These are phyloP conservation scores for Pantherophis guttatus DNA, from an alignment of 2,113 vertebrate genomes.

Conservation along the genomic window DNA sequence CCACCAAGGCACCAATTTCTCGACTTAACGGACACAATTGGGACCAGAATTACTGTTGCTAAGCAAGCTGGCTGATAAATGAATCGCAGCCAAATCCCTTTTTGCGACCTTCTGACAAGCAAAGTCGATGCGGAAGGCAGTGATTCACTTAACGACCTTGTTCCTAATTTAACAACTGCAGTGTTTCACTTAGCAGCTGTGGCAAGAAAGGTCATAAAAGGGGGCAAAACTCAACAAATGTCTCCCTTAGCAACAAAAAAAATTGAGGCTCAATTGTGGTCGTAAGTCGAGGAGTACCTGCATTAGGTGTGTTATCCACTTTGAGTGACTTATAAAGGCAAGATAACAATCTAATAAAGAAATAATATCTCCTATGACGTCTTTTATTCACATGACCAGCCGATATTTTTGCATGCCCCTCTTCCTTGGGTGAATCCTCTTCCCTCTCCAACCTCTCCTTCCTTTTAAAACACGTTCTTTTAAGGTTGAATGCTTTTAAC, in stretches of 20 bases:
- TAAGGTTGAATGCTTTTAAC: not conserved
- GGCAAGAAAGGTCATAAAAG: no score
- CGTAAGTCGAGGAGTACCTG: no score
- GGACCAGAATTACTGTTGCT: not conserved
- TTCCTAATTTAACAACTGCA: no score
- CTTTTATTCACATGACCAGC: no score
- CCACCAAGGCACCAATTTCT: not conserved
- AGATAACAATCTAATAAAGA: not conserved
- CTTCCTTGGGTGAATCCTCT: not conserved
- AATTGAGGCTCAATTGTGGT: not conserved
- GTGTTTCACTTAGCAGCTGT: no score
- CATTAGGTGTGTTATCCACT: no score
- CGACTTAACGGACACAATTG: not conserved
- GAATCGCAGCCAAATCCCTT: not conserved
- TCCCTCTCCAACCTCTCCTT: not conserved
- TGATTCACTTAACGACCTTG: no score
- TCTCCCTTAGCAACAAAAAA: not conserved
- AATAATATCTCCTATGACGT: no score
- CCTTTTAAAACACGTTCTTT: not conserved
- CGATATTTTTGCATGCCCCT: not conserved
- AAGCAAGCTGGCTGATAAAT: not conserved
- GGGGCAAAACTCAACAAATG: not conserved
- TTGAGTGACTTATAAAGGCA: not conserved
- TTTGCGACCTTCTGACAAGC: no score
- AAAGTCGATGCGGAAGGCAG: no score